phyloP scores from a whole-genome alignment of 2,113 vertebrate genomes.

The Elephantulus edwardii region DNA sequence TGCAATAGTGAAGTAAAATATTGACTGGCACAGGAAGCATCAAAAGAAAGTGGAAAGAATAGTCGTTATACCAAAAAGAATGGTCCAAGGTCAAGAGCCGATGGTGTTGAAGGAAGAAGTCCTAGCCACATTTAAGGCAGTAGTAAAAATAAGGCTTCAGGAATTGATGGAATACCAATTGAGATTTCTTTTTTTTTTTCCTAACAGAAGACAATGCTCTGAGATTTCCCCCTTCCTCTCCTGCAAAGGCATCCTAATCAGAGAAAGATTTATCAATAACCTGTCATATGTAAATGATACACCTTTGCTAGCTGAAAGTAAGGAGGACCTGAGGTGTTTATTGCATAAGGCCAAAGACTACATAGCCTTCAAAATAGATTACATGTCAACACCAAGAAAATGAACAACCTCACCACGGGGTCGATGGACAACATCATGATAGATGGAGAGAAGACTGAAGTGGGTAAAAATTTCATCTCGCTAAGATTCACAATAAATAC shows the following conservation, averaged over 20 bases:
- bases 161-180: not conserved
- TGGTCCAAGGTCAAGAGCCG: not conserved
- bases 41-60: not conserved
- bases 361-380: not conserved
- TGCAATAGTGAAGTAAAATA: no score
- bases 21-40: not conserved
- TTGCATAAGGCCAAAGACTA: not conserved
- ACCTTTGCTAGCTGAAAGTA: not conserved
- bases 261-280: no score
- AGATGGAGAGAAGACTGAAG: not conserved
- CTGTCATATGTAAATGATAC: not conserved
- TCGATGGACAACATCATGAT: not conserved
- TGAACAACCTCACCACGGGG: not conserved
- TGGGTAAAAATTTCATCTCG: no score
- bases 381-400: not conserved
- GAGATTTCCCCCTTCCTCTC: no score
- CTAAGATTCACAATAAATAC: no score
- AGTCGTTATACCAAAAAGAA: no score
- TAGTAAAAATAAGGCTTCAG: not conserved
- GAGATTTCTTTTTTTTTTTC: not conserved
- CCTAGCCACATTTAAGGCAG: not conserved
- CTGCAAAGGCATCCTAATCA: no score
- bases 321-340: not conserved
- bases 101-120: not conserved
- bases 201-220: not conserved